A percentile compares a stretch with the other conserved stretches of the same genome.
phyloP scores from a whole-genome alignment of 2,113 vertebrate genomes.

The Erinaceus europaeus region DNA sequence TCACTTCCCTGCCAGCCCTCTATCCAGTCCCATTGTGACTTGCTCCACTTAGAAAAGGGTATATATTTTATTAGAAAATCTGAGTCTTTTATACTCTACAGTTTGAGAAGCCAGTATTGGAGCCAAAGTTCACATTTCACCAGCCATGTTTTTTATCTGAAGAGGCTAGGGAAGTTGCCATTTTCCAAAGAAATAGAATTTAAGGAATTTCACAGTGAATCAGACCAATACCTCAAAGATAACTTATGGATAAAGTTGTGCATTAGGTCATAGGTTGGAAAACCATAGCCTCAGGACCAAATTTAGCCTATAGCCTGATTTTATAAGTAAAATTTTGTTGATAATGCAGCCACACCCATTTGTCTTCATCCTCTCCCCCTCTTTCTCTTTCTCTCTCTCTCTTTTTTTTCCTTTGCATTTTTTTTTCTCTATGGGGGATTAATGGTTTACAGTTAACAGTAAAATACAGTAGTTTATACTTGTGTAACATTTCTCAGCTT shows the following conservation, averaged over 20 bases:
- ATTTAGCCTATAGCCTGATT: not conserved
- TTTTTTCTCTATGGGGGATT: too few species aligned
- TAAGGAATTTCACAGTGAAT: not conserved
- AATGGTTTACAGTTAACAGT: too few species aligned
- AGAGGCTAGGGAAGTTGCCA: too few species aligned
- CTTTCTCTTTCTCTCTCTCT: too few species aligned
- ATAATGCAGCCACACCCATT: fast-evolving
- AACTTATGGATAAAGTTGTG: not conserved
- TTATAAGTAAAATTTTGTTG: not conserved
- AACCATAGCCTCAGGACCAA: not conserved
- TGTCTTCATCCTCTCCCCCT: not conserved
- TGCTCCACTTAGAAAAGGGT: not conserved
- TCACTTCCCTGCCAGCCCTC: not conserved
- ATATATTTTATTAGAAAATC: not conserved
- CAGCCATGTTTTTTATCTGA: not conserved
- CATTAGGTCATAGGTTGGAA: not conserved
- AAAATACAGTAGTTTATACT: too few species aligned
- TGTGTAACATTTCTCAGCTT: too few species aligned
- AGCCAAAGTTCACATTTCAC: not conserved
- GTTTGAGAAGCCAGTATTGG: fast-evolving
- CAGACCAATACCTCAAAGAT: not conserved
- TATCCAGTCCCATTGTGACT: fast-evolving
- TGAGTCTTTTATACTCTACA: not conserved
- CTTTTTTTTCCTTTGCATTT: too few species aligned
- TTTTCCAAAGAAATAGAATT: not conserved